These are phyloP conservation scores for Allacma fusca DNA, from an alignment of 2,888 invertebrate species.

Conservation along the genomic window DNA sequence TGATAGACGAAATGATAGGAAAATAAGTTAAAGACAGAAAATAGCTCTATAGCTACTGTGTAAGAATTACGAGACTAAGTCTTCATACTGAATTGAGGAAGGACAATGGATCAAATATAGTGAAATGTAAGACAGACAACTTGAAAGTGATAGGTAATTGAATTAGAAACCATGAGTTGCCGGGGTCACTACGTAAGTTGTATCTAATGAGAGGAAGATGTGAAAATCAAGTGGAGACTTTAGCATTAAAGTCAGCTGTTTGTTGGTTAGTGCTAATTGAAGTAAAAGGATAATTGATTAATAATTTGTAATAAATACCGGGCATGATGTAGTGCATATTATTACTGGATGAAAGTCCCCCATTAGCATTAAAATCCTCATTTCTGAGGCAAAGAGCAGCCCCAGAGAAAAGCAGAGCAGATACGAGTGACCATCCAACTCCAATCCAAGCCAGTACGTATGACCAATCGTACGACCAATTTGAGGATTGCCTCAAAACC, in stretches of 20 bases:
- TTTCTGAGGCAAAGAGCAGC: constrained; percentile 93
- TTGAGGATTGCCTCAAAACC: constrained; percentile 55
- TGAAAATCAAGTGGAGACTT: neutral
- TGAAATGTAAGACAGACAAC: too few relatives aligned
- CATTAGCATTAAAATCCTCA: constrained; percentile 76
- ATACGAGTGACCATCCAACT: constrained; percentile 88
- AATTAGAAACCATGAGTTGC: too few relatives aligned
- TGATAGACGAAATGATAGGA: too few relatives aligned
- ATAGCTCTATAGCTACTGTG: too few relatives aligned
- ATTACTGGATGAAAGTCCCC: constrained; percentile 82
- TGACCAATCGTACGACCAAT: constrained; percentile 86
- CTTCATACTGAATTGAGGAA: too few relatives aligned
- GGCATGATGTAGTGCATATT: constrained; percentile 98
- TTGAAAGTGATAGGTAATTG: too few relatives aligned
- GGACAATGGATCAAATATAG: too few relatives aligned
- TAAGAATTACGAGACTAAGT: too few relatives aligned
- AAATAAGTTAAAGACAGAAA: too few relatives aligned
- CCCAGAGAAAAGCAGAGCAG: constrained; percentile 90
- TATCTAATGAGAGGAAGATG: too few relatives aligned
- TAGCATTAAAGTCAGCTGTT: too few relatives aligned
- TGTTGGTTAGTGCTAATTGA: constrained; percentile 3
- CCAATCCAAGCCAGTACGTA: constrained; percentile 97
- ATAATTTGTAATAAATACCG: constrained; percentile 70
- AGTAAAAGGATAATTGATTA: neutral
- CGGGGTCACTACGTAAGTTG: too few relatives aligned